Conservation (phyloP, 1,140 invertebrate genomes). For the Colletes gigas region DNA sequence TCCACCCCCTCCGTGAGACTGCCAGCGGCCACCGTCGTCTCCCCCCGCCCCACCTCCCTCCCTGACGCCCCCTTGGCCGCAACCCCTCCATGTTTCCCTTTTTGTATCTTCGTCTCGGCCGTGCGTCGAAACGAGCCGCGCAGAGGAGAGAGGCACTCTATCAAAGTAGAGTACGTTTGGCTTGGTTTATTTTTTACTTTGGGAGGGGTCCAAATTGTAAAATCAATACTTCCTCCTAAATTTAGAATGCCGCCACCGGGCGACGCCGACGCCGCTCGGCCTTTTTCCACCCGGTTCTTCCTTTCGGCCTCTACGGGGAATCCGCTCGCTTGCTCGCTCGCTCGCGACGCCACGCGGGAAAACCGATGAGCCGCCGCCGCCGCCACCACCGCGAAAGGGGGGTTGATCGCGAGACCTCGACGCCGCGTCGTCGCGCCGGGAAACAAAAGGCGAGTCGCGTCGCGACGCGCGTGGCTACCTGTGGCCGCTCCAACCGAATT, state of each 20-base stretch:
- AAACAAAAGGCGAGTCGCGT: slow-evolving; percentile 27
- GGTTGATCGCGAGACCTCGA: slow-evolving; percentile 12
- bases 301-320: slow-evolving; percentile 31
- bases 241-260: slow-evolving; percentile 70
- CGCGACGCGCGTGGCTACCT: background rate
- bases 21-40: background rate
- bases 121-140: slow-evolving; percentile 76
- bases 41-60: background rate
- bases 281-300: slow-evolving; percentile 52
- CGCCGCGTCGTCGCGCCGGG: slow-evolving; percentile 31
- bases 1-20: slow-evolving; percentile 9
- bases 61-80: slow-evolving; percentile 3
- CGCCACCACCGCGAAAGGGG: background rate
- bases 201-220: slow-evolving; percentile 81
- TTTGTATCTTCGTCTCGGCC: slow-evolving; percentile 57
- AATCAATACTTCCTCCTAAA: slow-evolving; percentile 81
- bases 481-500: too few relatives aligned
- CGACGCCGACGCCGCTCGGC: slow-evolving; percentile 53
- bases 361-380: background rate
- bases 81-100: slow-evolving; percentile 37
- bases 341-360: slow-evolving; percentile 26
- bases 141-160: slow-evolving; percentile 78
- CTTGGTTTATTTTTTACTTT: slow-evolving; percentile 81
- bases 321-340: background rate
- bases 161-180: slow-evolving; percentile 80